These are phyloP conservation scores for Cossypha heuglini DNA, from an alignment of 2,797 vertebrate genomes.

Conservation along the genomic window DNA sequence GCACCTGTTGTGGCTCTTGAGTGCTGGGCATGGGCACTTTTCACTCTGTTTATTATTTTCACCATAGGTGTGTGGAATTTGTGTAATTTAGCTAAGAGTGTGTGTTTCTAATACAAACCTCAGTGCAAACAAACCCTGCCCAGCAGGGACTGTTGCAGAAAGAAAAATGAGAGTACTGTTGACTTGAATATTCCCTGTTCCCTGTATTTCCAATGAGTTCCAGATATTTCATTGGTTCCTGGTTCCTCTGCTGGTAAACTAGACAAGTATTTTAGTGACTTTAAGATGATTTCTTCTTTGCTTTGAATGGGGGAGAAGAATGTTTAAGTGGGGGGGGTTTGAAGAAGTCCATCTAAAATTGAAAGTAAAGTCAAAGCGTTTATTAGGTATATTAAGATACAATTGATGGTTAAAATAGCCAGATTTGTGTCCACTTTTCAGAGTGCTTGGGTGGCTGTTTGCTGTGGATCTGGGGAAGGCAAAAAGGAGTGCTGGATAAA, in stretches of 20 bases:
- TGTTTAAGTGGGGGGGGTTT: not conserved
- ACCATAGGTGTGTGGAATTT: not conserved
- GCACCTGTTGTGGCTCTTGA: not conserved
- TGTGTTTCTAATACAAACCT: slow-evolving; percentile 22
- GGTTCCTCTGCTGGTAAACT: not conserved
- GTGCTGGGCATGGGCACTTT: not conserved
- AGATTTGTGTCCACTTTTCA: not conserved
- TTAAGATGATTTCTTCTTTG: not conserved
- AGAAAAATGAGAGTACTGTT: not conserved
- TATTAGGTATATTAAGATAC: not conserved
- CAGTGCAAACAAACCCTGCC: slow-evolving; percentile 12
- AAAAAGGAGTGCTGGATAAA: not conserved
- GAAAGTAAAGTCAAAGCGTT: not conserved
- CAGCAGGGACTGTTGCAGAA: not conserved
- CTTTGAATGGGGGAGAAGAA: not conserved
- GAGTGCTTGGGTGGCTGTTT: not conserved
- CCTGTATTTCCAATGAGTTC: not conserved
- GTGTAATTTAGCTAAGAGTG: not conserved
- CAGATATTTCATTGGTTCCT: not conserved
- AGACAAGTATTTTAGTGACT: not conserved
- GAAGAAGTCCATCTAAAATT: not conserved
- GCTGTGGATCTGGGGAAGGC: not conserved
- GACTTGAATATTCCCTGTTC: not conserved
- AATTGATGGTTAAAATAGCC: not conserved
- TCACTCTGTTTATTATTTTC: not conserved